A percentile compares a stretch with the other conserved stretches of the same genome.
Evolutionary conservation across 92 coral and sea anemone genomes (phyloP).

Genomic region (Phenganax stokvisi): DNA sequence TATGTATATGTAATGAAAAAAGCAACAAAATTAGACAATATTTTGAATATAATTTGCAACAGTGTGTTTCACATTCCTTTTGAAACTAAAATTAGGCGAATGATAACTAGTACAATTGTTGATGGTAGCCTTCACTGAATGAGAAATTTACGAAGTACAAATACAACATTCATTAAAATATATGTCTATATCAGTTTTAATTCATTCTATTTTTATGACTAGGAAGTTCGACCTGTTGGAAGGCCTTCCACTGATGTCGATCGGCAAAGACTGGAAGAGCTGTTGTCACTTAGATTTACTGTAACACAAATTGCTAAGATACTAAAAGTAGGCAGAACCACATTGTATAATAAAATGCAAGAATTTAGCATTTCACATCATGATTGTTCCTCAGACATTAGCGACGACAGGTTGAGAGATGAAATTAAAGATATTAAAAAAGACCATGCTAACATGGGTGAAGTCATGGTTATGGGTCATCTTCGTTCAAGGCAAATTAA

Average conservation of each 20-base stretch:
- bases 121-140: too few relatives aligned
- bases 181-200: too few relatives aligned
- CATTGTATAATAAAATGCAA: conserved; percentile 22
- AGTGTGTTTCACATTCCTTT: too few relatives aligned
- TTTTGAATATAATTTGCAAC: too few relatives aligned
- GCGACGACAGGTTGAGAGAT: conserved; percentile 4
- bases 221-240: neutral
- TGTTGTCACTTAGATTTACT: conserved; percentile 15
- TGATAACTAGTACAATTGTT: too few relatives aligned
- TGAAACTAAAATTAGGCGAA: too few relatives aligned
- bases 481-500: conserved; percentile 22
- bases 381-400: conserved; percentile 15
- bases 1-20: too few relatives aligned
- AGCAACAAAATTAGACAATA: too few relatives aligned
- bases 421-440: conserved; percentile 3
- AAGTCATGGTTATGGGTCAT: conserved; percentile 23
- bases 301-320: conserved; percentile 14
- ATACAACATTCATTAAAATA: too few relatives aligned
- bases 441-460: conserved; percentile 23
- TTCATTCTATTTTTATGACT: neutral
- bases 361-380: conserved; percentile 16
- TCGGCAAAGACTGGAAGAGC: conserved; percentile 11
- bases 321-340: conserved; percentile 20
- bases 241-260: conserved; percentile 6
- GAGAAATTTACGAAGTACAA: too few relatives aligned